These are phyloP conservation scores for Zaprionus lineosus DNA, from an alignment of 2,888 invertebrate genomes.

Conservation along the genomic window DNA sequence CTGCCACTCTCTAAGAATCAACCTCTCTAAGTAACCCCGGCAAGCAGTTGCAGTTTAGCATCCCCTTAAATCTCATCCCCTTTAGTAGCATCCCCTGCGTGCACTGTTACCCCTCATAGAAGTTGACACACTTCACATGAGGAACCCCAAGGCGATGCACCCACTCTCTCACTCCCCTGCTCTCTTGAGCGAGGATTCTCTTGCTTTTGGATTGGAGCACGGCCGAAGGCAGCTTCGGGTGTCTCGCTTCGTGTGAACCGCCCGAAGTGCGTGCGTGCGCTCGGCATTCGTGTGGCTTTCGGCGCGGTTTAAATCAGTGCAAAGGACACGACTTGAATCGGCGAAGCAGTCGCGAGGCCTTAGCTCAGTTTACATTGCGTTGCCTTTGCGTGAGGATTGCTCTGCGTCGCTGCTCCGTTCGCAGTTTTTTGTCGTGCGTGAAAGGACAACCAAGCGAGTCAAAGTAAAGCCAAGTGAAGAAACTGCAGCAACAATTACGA, in stretches of 20 bases:
- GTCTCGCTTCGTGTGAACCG: conserved; percentile 5
- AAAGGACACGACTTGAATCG: conserved; percentile 27
- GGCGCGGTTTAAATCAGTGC: conserved; percentile 54
- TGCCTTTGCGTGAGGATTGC: conserved; percentile 64
- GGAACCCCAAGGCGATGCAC: not conserved
- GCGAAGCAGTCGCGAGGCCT: conserved; percentile 24
- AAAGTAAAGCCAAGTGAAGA: conserved; percentile 19
- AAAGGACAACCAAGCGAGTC: conserved; percentile 9
- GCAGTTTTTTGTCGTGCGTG: conserved; percentile 26
- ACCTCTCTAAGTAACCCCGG: too few species aligned
- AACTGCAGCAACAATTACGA: conserved; percentile 40
- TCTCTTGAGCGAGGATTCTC: conserved; percentile 1
- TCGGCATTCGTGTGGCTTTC: conserved; percentile 24
- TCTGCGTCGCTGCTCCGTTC: conserved; percentile 16
- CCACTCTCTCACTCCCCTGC: not conserved
- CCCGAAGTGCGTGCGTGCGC: conserved; percentile 15
- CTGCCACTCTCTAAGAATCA: too few species aligned
- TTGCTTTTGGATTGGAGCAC: conserved; percentile 21
- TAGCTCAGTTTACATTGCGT: conserved; percentile 70
- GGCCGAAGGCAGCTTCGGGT: conserved; percentile 33
- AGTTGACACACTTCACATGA: conserved; percentile 41
- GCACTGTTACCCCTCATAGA: conserved; percentile 9
- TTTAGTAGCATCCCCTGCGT: too few species aligned
- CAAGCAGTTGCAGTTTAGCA: conserved; percentile 8
- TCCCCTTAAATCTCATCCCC: too few species aligned